Conservation (phyloP, 2,888 invertebrate species). For the Craniophora ligustri region DNA sequence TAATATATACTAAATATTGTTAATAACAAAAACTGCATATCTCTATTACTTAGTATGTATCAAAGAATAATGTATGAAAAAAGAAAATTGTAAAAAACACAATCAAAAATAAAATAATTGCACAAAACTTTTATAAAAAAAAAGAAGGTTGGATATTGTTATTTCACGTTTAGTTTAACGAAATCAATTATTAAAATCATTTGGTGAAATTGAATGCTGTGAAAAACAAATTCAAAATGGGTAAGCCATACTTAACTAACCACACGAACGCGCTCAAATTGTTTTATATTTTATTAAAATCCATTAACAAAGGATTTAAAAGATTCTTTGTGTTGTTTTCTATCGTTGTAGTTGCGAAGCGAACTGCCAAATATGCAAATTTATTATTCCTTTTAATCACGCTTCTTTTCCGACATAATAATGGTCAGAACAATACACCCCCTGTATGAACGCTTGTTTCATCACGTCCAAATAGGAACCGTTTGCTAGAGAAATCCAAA, state of each 20-base stretch:
- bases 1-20: too few relatives aligned
- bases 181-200: too few relatives aligned
- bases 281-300: not conserved
- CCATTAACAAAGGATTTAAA: not conserved
- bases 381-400: not conserved
- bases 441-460: not conserved
- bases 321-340: not conserved
- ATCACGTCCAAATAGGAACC: too few relatives aligned
- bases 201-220: too few relatives aligned
- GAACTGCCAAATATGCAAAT: not conserved
- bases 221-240: not conserved
- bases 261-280: not conserved
- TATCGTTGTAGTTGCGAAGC: not conserved
- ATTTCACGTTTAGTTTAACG: too few relatives aligned
- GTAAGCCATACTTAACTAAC: not conserved
- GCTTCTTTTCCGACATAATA: not conserved
- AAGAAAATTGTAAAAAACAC: not conserved
- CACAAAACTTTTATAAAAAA: too few relatives aligned
- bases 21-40: not conserved
- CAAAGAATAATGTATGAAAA: not conserved
- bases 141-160: not conserved
- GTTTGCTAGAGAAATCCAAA: too few relatives aligned
- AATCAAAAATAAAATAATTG: not conserved
- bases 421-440: not conserved
- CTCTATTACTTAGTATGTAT: not conserved